These are phyloP conservation scores for Poecilia latipinna DNA, from an alignment of 2,113 vertebrate species.

Conservation along the genomic window DNA sequence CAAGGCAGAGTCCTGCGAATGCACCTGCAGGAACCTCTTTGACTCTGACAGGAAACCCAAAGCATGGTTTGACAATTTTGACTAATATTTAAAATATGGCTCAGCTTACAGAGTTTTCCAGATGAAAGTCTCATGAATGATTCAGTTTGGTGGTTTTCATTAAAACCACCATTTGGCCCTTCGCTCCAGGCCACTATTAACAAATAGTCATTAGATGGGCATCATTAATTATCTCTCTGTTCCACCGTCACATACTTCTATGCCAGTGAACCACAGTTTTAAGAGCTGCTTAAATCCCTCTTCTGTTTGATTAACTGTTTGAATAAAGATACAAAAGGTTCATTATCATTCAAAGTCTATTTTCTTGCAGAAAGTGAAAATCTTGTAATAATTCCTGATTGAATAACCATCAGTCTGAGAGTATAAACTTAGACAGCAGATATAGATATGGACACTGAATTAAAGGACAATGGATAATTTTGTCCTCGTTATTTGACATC, in stretches of 20 bases:
- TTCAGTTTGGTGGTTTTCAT: slow-evolving; percentile 67
- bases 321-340: slow-evolving; percentile 29
- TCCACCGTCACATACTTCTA: slow-evolving; percentile 51
- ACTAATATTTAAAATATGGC: slow-evolving; percentile 16
- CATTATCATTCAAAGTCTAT: slow-evolving; percentile 22
- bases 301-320: slow-evolving; percentile 25
- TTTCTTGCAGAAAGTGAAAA: not conserved
- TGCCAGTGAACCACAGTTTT: slow-evolving; percentile 31
- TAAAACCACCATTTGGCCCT: slow-evolving; percentile 60
- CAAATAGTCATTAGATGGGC: slow-evolving; percentile 68
- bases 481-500: not conserved
- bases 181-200: slow-evolving; percentile 54
- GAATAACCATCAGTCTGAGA: not conserved
- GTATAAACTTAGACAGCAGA: not conserved
- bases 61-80: not conserved
- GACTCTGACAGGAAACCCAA: not conserved
- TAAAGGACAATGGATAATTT: not conserved
- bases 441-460: too few relatives aligned
- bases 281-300: slow-evolving; percentile 36
- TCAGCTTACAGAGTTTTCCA: slow-evolving; percentile 42
- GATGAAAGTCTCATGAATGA: slow-evolving; percentile 57
- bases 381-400: not conserved
- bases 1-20: not conserved
- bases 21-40: too few relatives aligned
- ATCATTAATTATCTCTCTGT: slow-evolving; percentile 66